Conservation (phyloP, 2,888 invertebrate genomes). For the Mythimna loreyi region DNA sequence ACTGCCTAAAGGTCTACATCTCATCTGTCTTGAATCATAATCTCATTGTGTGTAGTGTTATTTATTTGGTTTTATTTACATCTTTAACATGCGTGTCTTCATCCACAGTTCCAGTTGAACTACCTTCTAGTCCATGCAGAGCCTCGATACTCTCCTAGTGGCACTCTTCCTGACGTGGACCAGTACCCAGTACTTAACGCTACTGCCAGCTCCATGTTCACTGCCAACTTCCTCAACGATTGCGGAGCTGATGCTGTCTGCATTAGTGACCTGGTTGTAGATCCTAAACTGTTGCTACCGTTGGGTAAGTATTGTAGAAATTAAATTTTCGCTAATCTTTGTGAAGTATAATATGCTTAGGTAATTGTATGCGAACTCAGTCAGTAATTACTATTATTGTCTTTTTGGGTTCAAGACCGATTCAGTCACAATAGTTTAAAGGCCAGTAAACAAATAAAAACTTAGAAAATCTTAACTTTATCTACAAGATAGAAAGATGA, state of each 20-base stretch:
- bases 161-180: constrained; percentile 93
- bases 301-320: constrained; percentile 80
- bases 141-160: constrained; percentile 88
- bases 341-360: not conserved
- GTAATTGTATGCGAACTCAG: not conserved
- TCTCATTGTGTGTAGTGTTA: no score
- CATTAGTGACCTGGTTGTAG: constrained; percentile 94
- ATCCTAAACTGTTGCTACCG: constrained; percentile 91
- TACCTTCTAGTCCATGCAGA: constrained; percentile 95
- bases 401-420: not conserved
- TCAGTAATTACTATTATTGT: no score
- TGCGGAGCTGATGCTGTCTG: constrained; percentile 97
- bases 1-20: no score
- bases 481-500: not conserved
- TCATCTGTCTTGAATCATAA: no score
- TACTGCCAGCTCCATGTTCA: constrained; percentile 95
- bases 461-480: not conserved
- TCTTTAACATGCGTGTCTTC: not conserved
- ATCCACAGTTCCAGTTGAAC: constrained; percentile 93
- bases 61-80: not conserved
- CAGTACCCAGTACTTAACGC: constrained; percentile 97
- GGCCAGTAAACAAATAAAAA: not conserved
- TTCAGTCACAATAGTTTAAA: not conserved
- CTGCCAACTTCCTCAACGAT: constrained; percentile 97
- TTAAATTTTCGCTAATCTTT: not conserved